Evolutionary conservation across 2,888 invertebrate species (phyloP).

Genomic region (Lottia gigantea): DNA sequence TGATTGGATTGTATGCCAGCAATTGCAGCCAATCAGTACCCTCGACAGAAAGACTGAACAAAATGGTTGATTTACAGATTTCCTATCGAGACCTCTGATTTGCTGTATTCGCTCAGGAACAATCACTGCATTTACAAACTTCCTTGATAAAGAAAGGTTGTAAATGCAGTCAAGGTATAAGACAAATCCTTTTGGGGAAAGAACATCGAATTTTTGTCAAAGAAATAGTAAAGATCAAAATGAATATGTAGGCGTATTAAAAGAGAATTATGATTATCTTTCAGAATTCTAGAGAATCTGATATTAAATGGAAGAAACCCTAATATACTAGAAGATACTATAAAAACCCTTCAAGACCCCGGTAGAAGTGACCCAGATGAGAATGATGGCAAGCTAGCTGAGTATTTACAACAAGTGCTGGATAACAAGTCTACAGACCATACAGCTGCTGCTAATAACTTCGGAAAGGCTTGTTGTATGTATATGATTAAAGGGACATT

Average conservation of each 20-base stretch:
- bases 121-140: no score
- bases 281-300: constrained; percentile 38
- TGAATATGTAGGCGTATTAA: not conserved
- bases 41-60: no score
- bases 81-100: no score
- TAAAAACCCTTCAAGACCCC: constrained; percentile 28
- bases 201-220: not conserved
- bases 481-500: not conserved
- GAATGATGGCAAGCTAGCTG: constrained; percentile 32
- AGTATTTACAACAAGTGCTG: constrained; percentile 31
- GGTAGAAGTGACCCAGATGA: constrained; percentile 32
- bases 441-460: constrained; percentile 30
- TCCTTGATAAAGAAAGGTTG: no score
- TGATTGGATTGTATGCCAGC: no score
- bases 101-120: no score
- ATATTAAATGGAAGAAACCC: constrained; percentile 31
- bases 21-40: no score
- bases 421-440: constrained; percentile 17
- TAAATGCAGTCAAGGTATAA: no score
- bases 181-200: no score
- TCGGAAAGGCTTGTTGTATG: constrained; percentile 42
- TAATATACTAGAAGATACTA: constrained; percentile 42
- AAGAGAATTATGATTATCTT: not conserved
- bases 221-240: not conserved
- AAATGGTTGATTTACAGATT: no score